Base-by-base conservation (phyloP, 2,797 vertebrate genomes). In the Helostoma temminkii region DNA sequence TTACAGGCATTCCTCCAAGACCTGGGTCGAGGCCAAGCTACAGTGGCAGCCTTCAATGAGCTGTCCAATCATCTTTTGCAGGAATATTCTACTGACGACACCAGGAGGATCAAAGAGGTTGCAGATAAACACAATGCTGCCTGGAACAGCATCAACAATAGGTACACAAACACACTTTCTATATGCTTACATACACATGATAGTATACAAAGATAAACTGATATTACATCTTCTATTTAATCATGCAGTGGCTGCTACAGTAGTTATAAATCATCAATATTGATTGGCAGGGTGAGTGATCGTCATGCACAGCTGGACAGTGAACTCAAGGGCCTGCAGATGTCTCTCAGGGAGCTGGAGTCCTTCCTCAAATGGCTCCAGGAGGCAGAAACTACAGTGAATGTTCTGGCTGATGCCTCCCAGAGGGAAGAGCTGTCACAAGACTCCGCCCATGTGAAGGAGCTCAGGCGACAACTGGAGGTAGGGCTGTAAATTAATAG, bases 301-400 rank as follows among this genome's bases (percentile, higher is more conserved):
- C 92, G 93, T 53, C 96, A 96, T 74, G 91, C 83, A 48, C 91
- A 91, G 64, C 86, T 99, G 89, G 98, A 99, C 81, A 81, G 56
- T 0, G 97, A 99, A 14, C 87, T 97, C 70, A 96, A 94, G 86
- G 84, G 78, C 0, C 87, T 97, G 10, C 96, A 99, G 91, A 78
- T 88, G 74, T 96, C 95, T 36, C 94, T 96, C 47, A 91, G 91
- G 79, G 96, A 99, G 84, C 92, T 98, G 71, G 98, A 99, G 84
- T 92, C 90, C 74, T 97, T 98, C 80, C 92, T 98, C n/a, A 97
- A 96, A 83, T 99, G 98, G 97, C 93, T 98, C 42, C 96, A 96
- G 79, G 97, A 99, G 90, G 96, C 96, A 0, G 97, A 99, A 89
- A 95, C 96, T 0, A 97, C 96, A 0, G 89, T 95, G 58, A 98